phyloP scores from a whole-genome alignment of 2,113 vertebrate species.

The Passer domesticus region DNA sequence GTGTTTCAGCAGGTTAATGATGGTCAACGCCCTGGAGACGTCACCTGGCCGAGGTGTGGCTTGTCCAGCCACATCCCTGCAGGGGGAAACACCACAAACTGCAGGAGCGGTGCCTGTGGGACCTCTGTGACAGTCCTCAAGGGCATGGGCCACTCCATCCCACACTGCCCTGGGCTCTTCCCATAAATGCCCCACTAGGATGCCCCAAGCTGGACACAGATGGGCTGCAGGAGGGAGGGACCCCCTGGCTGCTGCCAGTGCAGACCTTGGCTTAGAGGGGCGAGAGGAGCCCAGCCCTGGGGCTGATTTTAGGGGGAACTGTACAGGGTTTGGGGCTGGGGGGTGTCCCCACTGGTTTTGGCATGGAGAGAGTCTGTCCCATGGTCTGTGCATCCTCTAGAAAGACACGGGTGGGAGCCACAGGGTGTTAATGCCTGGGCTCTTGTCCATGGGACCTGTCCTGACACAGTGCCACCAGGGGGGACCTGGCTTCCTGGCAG shows the following conservation, averaged over 20 bases:
- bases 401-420: fast-evolving
- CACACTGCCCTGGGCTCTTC: fast-evolving
- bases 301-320: neutral
- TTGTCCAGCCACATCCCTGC: neutral
- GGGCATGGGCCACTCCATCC: neutral
- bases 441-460: fast-evolving
- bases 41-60: neutral
- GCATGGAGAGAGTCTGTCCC: neutral
- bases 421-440: fast-evolving
- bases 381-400: neutral
- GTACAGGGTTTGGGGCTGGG: fast-evolving
- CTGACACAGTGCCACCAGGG: fast-evolving
- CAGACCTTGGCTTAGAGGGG: neutral
- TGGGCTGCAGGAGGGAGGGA: neutral
- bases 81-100: neutral
- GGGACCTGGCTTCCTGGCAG: neutral
- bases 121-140: neutral
- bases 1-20: slow-evolving; percentile 25
- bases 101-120: neutral
- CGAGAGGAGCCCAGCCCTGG: neutral
- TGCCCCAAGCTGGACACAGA: neutral
- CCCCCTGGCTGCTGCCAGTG: neutral
- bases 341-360: neutral
- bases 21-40: neutral
- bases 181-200: neutral